Evolutionary conservation across 2,113 vertebrate species (phyloP).

Genomic region (Choloepus hoffmanni): DNA sequence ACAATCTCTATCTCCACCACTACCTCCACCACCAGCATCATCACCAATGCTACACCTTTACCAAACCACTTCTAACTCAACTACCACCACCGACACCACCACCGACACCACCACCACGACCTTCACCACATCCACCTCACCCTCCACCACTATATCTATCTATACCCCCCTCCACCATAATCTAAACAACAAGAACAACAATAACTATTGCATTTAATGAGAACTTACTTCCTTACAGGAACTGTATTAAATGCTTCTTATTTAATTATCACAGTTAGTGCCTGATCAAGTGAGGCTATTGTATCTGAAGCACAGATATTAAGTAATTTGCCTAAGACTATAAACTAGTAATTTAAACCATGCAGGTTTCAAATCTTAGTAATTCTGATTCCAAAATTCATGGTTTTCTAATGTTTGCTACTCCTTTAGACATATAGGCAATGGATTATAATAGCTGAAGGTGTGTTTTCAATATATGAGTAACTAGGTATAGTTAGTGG

Average conservation of each 20-base stretch:
- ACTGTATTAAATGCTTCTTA: not conserved
- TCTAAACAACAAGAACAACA: not conserved
- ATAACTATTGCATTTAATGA: not conserved
- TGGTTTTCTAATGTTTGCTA: not conserved
- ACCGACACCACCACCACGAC: not conserved
- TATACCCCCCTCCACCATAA: not conserved
- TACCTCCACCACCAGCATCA: not conserved
- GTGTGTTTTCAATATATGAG: not conserved
- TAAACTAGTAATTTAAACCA: not conserved
- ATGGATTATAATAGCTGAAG: slow-evolving; percentile 13
- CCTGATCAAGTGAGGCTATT: not conserved
- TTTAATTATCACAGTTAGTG: not conserved
- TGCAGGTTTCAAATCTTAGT: slow-evolving; percentile 26
- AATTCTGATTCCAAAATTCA: not conserved
- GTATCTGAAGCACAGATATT: not conserved
- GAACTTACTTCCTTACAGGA: not conserved
- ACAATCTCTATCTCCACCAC: not conserved
- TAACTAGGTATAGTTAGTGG: not conserved
- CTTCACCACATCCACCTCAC: not conserved
- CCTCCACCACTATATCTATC: not conserved
- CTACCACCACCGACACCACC: no score
- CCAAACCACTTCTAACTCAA: no score
- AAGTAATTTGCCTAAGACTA: not conserved
- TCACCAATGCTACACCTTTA: no score
- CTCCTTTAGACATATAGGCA: not conserved